Percentiles rank a stretch among this genome's conserved stretches.
These are phyloP conservation scores for Parnassius smintheus DNA, from an alignment of 2,888 invertebrate species.

Conservation along the genomic window DNA sequence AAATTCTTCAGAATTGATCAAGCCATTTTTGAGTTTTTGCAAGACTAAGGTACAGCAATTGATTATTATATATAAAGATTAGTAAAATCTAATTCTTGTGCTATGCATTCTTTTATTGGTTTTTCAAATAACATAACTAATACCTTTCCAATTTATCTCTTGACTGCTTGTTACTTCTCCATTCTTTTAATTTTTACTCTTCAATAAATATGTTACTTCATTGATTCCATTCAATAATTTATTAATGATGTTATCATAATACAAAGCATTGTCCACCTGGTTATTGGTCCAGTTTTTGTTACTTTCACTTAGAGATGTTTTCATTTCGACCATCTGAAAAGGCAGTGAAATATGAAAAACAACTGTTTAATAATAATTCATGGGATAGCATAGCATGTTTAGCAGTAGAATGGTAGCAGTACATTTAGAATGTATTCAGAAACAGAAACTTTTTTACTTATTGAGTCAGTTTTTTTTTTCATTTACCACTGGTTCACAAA, in stretches of 20 bases:
- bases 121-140: not conserved
- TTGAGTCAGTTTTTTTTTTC: too few species aligned
- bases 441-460: too few species aligned
- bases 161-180: not conserved
- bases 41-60: too few species aligned
- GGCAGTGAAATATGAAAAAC: slow-evolving; percentile 9
- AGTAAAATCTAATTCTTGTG: slow-evolving; percentile 1
- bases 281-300: slow-evolving; percentile 47
- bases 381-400: not conserved
- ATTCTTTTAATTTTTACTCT: slow-evolving; percentile 52
- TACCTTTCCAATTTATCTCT: not conserved
- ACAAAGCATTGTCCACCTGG: slow-evolving; percentile 41
- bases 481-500: too few species aligned
- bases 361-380: not conserved
- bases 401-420: not conserved
- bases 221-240: slow-evolving; percentile 62
- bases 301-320: slow-evolving; percentile 50
- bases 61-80: not conserved
- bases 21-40: too few species aligned
- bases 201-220: slow-evolving; percentile 62
- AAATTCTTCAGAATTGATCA: too few species aligned
- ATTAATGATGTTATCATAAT: slow-evolving; percentile 57
- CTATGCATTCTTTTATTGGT: not conserved
- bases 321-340: slow-evolving; percentile 62
- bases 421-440: too few species aligned